Evolutionary conservation across 2,797 vertebrate species (phyloP).

Genomic region (Microcaecilia unicolor): DNA sequence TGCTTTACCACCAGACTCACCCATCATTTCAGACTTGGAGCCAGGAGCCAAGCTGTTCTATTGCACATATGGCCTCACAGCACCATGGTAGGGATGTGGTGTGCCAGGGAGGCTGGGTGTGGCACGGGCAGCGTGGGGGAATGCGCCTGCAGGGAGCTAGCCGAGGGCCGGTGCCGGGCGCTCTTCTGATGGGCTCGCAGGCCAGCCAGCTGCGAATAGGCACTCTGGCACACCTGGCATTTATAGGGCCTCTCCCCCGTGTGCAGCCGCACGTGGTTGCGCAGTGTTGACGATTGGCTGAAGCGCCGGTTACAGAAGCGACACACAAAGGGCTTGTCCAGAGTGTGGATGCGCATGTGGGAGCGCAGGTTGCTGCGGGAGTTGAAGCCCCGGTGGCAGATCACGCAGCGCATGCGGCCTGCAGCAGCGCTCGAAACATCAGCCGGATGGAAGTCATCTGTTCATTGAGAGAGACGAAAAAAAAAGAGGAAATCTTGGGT

Average conservation of each 20-base stretch:
- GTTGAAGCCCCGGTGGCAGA: conserved; percentile 96
- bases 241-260: conserved; percentile 94
- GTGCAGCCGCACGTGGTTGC: conserved; percentile 93
- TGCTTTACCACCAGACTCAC: too few relatives aligned
- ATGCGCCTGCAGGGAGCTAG: conserved; percentile 48
- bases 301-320: conserved; percentile 97
- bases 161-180: conserved; percentile 80
- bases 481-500: not conserved
- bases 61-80: too few relatives aligned
- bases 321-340: conserved; percentile 96
- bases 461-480: not conserved
- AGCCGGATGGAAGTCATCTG: conserved; percentile 75
- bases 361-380: conserved; percentile 97
- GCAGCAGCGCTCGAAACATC: conserved; percentile 60
- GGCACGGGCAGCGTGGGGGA: conserved; percentile 63
- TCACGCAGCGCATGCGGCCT: conserved; percentile 90
- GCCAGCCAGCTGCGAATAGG: conserved; percentile 92
- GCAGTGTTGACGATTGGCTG: conserved; percentile 94
- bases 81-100: conserved; percentile 88
- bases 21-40: too few relatives aligned
- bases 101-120: conserved; percentile 67
- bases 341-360: conserved; percentile 97
- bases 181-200: conserved; percentile 94
- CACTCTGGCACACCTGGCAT: conserved; percentile 94
- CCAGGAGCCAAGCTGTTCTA: too few relatives aligned